Conservation (phyloP, 2,888 invertebrate species). For the Clivina fossor region DNA sequence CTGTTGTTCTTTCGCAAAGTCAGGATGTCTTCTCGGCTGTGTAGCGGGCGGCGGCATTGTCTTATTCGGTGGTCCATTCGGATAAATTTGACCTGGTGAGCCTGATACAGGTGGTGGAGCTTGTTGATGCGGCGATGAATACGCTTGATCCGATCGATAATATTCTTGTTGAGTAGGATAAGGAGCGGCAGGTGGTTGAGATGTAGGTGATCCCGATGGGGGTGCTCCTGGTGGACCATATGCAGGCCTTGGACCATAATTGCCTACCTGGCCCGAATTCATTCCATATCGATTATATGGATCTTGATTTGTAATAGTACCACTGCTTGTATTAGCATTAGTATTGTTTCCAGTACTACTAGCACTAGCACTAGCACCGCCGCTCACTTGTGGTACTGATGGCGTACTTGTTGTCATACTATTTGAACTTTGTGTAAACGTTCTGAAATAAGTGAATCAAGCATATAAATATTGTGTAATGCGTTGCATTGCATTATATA, state of each 20-base stretch:
- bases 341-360: conserved; percentile 11
- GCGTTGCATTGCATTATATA: too few species aligned
- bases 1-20: conserved; percentile 76
- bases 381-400: conserved; percentile 10
- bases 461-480: too few species aligned
- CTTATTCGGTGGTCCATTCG: conserved; percentile 53
- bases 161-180: conserved; percentile 60
- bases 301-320: conserved; percentile 45
- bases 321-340: conserved; percentile 16
- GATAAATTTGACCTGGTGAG: conserved; percentile 29
- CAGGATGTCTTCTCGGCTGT: conserved; percentile 77
- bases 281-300: conserved; percentile 51
- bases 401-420: conserved; percentile 34
- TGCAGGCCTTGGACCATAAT: conserved; percentile 47
- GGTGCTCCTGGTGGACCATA: conserved; percentile 46
- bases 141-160: conserved; percentile 55
- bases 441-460: conserved; percentile 11
- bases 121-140: conserved; percentile 18
- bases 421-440: conserved; percentile 28
- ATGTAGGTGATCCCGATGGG: conserved; percentile 52
- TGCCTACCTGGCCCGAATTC: conserved; percentile 27
- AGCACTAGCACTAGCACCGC: conserved; percentile 4
- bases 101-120: conserved; percentile 26
- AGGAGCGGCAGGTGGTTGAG: conserved; percentile 56
- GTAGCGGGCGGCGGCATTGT: conserved; percentile 66